These are phyloP conservation scores for Dichetophora obliterata DNA, from an alignment of 2,888 invertebrate species.

Conservation along the genomic window DNA sequence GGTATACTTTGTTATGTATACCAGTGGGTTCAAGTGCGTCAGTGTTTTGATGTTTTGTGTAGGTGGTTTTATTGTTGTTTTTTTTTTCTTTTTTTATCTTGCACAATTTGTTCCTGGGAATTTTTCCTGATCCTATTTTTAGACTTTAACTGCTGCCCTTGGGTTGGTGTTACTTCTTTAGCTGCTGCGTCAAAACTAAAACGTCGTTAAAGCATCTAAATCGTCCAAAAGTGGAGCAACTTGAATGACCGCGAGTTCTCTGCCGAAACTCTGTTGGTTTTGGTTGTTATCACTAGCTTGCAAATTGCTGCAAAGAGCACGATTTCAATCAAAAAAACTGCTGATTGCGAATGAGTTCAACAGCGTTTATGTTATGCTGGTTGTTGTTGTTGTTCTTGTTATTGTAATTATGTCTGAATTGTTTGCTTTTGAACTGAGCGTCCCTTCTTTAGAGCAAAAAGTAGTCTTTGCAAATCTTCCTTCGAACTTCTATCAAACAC, in stretches of 20 bases:
- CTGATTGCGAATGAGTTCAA: neutral
- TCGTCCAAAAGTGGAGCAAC: neutral
- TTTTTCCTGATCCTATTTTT: neutral
- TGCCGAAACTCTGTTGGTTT: neutral
- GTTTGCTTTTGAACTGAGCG: neutral
- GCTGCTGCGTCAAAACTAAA: neutral
- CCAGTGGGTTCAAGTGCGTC: too few relatives aligned
- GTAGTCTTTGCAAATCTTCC: neutral
- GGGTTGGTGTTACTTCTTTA: neutral
- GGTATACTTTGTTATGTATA: too few relatives aligned
- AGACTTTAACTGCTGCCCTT: neutral
- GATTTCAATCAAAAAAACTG: neutral
- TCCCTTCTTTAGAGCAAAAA: neutral
- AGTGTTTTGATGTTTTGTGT: neutral
- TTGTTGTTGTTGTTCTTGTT: too few relatives aligned
- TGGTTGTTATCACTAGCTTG: conserved; percentile 57
- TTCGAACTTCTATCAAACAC: neutral
- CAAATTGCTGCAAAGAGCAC: conserved; percentile 48
- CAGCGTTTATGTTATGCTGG: too few relatives aligned
- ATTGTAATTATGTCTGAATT: too few relatives aligned
- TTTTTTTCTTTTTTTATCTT: neutral
- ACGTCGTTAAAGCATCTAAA: neutral
- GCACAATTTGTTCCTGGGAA: neutral
- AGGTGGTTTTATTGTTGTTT: neutral
- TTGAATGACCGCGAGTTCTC: neutral